A percentile compares a stretch with the other conserved stretches of the same genome.
These are phyloP conservation scores for Anomalospiza imberbis DNA, from an alignment of 2,797 vertebrate species.

Conservation along the genomic window DNA sequence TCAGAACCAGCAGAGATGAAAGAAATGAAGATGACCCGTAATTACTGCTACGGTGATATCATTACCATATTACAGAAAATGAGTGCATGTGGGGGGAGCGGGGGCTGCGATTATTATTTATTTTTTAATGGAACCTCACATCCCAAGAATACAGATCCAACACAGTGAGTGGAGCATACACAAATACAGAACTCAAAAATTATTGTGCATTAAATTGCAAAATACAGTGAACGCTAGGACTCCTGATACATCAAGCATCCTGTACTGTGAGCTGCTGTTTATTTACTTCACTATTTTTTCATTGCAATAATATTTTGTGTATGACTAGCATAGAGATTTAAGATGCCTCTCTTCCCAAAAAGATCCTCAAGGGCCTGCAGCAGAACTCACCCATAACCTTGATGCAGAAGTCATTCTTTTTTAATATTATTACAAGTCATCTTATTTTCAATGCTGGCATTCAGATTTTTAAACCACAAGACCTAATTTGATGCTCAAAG, in stretches of 20 bases:
- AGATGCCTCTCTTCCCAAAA: conserved; percentile 22
- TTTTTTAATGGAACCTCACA: conserved; percentile 74
- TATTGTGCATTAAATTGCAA: conserved; percentile 53
- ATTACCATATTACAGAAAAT: conserved; percentile 85
- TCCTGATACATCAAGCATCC: conserved; percentile 24
- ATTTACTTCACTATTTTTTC: conserved; percentile 39
- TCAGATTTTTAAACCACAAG: conserved; percentile 30
- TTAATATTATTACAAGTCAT: conserved; percentile 36
- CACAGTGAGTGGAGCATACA: conserved; percentile 32
- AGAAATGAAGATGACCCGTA: conserved; percentile 88
- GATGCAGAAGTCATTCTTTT: conserved; percentile 27
- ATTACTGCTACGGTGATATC: conserved; percentile 80
- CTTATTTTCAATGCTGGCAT: conserved; percentile 18
- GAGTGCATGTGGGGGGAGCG: conserved; percentile 58
- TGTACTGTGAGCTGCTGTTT: conserved; percentile 19
- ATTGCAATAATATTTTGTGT: conserved; percentile 30
- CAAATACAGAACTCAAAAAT: conserved; percentile 63
- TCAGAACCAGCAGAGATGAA: conserved; percentile 86
- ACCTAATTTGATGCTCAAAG: background rate
- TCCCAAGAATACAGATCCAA: conserved; percentile 73
- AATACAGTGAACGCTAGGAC: conserved; percentile 32
- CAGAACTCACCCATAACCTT: conserved; percentile 37
- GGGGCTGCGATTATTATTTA: conserved; percentile 74
- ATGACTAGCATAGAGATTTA: conserved; percentile 51
- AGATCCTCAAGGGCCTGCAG: background rate